Evolutionary conservation across 2,797 vertebrate species (phyloP).

Genomic region (Menidia menidia): DNA sequence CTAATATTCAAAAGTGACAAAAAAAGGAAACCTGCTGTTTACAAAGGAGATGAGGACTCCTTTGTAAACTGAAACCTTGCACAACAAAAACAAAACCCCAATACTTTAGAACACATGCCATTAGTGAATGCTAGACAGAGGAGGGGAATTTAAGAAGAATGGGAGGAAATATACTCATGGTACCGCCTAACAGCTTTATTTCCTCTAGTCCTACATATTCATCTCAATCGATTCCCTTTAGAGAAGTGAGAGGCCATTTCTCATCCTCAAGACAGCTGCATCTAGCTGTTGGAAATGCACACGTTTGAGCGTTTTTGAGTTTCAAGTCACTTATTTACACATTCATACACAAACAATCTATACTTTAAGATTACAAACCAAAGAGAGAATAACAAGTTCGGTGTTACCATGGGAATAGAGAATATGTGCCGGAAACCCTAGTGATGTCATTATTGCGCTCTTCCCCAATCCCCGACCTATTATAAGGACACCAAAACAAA

Average conservation of each 20-base stretch:
- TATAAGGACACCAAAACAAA: constrained; percentile 36
- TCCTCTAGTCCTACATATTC: constrained; percentile 58
- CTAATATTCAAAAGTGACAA: no score
- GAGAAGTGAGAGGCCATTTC: constrained; percentile 67
- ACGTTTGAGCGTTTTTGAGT: constrained; percentile 29
- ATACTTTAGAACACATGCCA: constrained; percentile 20
- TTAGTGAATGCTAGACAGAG: constrained; percentile 18
- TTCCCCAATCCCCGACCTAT: constrained; percentile 27
- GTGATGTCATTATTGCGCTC: constrained; percentile 58
- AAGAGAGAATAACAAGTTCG: constrained; percentile 38
- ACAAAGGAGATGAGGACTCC: neutral
- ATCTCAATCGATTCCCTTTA: constrained; percentile 71
- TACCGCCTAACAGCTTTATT: constrained; percentile 58
- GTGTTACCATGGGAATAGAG: constrained; percentile 57
- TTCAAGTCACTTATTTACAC: constrained; percentile 25
- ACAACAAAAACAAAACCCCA: constrained; percentile 26
- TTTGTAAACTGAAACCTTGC: constrained; percentile 14
- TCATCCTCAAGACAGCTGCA: constrained; percentile 65
- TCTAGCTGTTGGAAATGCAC: constrained; percentile 45
- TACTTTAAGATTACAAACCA: constrained; percentile 24
- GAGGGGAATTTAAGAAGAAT: constrained; percentile 4
- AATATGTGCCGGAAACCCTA: constrained; percentile 43
- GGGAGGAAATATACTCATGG: constrained; percentile 32
- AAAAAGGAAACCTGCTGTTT: no score
- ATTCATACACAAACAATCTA: neutral